Evolutionary conservation across 2,113 vertebrate genomes (phyloP).

Genomic region (Gopherus flavomarginatus): DNA sequence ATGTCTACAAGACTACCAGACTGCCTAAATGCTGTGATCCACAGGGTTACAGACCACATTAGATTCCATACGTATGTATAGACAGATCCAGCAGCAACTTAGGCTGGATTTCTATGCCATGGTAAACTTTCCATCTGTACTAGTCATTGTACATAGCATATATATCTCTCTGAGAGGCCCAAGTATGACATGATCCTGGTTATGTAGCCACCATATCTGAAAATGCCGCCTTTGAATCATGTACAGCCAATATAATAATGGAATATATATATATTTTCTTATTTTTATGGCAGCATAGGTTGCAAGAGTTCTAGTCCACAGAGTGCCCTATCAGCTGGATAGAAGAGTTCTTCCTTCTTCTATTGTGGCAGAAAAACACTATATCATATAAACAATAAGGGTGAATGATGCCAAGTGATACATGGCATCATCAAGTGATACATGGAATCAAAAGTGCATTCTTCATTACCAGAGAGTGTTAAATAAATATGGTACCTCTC

Average conservation of each 20-base stretch:
- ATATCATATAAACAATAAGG: background rate
- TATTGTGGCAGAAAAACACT: background rate
- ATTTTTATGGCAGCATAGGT: background rate
- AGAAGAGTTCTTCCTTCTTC: background rate
- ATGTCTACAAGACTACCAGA: background rate
- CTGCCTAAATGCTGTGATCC: background rate
- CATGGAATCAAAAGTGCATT: background rate
- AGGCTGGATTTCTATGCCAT: no score
- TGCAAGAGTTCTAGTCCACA: background rate
- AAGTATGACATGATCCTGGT: background rate
- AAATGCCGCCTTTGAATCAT: no score
- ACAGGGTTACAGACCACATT: background rate
- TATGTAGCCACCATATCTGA: no score
- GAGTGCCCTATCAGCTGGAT: background rate
- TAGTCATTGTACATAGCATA: background rate
- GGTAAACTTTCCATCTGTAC: background rate
- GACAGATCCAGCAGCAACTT: background rate
- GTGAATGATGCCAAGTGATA: background rate
- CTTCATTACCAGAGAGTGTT: background rate
- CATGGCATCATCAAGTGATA: background rate
- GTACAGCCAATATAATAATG: background rate
- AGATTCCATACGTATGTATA: background rate
- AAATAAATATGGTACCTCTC: background rate
- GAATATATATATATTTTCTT: background rate
- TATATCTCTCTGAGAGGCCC: background rate